A percentile compares a stretch with the other conserved stretches of the same genome.
Evolutionary conservation across 2,113 vertebrate species (phyloP).

Genomic region (Microtus richardsoni): DNA sequence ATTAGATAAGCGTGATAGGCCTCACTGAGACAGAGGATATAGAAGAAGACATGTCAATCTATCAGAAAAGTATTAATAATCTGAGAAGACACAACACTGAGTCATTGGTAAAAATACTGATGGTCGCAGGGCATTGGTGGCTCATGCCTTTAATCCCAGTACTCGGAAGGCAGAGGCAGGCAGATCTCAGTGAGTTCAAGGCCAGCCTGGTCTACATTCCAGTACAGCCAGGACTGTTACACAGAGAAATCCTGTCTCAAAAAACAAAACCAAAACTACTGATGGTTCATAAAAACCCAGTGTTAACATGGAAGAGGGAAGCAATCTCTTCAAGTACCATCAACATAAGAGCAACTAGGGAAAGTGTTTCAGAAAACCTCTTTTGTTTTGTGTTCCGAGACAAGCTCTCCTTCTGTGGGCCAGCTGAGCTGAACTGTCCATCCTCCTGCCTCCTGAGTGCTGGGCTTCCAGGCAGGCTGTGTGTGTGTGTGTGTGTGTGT

Average conservation of each 20-base stretch:
- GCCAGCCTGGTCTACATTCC: too few relatives aligned
- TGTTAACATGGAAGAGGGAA: not conserved
- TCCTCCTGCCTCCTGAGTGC: not conserved
- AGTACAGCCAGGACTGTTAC: too few relatives aligned
- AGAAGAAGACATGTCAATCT: not conserved
- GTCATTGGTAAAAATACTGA: not conserved
- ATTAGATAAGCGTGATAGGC: not conserved
- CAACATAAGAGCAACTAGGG: not conserved
- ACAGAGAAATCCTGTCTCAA: too few relatives aligned
- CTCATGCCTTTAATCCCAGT: too few relatives aligned
- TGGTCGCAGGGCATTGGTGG: not conserved
- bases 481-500: not conserved
- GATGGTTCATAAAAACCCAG: not conserved
- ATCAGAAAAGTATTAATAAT: not conserved
- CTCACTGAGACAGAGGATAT: not conserved
- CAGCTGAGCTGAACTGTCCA: not conserved
- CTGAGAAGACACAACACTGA: not conserved
- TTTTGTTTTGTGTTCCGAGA: not conserved
- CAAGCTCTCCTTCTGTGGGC: not conserved
- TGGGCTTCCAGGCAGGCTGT: not conserved
- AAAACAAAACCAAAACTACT: too few relatives aligned
- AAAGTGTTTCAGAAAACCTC: not conserved
- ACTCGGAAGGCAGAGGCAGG: too few relatives aligned
- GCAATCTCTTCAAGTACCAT: not conserved
- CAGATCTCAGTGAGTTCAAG: too few relatives aligned